Base-by-base conservation (phyloP, 2,888 invertebrate species). In the Tiliacea aurago region DNA sequence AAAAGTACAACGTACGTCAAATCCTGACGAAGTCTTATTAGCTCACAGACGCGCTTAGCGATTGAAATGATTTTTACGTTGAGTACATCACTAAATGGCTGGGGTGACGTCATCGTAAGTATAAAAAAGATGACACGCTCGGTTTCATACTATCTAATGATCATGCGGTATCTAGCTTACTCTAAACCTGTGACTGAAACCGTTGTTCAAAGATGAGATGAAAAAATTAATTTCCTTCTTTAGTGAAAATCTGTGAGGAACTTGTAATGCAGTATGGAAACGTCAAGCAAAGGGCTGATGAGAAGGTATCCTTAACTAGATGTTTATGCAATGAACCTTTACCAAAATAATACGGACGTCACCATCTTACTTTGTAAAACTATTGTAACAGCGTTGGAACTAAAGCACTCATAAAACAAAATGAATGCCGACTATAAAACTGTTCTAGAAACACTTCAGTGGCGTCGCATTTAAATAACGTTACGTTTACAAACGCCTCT, bases 401-500 rank as follows among this genome's bases (percentile, higher is more conserved):
- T 76, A 56, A 68, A 67, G 3, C 28, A 43, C n/a, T n/a, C 28
- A 11, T 11, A 23, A 23, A 43, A 28, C n/a, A 9, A 45, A 49
- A 4, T 20, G 23, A 43, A 10, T 58, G 9, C 20, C 20, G 9
- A 1, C 23, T 43, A 13, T 43, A n/a, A 41, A 53, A 53, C 56
- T 47, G 18, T 49, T 47, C 23, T 49, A 55, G n/a, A 45, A 13
- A 66, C 13, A 28, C 23, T 43, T 43, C 13, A 23, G 23, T 62
- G 61, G 45, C 18, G 66, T 45, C 41, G 20, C 37, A 81, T 49
- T 6, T 20, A 28, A 20, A 49, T 47, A 76, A 78, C 23, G 65
- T 83, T 74, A 87, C 85, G 73, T 61, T 70, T 61, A 74, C 68
- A 79, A 73, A 33, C 69, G 59, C 63, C 71, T 66, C 45, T 28